Evolutionary conservation across 2,797 vertebrate species (phyloP).

Genomic region (Lutjanus campechanus): DNA sequence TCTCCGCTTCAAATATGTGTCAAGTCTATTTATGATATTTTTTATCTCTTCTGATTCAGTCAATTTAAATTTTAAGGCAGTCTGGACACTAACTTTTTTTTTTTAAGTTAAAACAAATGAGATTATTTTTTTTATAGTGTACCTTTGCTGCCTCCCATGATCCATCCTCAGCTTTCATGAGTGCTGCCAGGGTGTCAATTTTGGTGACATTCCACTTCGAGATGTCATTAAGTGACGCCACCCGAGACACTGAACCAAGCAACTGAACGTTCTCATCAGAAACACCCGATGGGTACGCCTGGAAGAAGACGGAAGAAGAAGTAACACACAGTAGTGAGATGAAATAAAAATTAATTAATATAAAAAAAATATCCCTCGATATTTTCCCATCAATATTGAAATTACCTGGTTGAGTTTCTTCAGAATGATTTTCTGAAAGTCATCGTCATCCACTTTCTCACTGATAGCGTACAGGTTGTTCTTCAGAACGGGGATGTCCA

Average conservation of each 20-base stretch:
- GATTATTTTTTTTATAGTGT: neutral
- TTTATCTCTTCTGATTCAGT: too few species aligned
- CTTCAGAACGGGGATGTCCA: conserved; percentile 64
- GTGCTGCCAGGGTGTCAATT: conserved; percentile 68
- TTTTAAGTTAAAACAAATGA: too few species aligned
- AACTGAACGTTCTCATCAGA: conserved; percentile 59
- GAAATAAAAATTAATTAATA: neutral
- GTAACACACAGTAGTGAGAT: neutral
- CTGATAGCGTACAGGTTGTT: conserved; percentile 74
- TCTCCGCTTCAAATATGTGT: too few species aligned
- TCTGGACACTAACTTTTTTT: too few species aligned
- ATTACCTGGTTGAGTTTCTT: conserved; percentile 79
- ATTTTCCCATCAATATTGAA: neutral
- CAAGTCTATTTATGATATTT: too few species aligned
- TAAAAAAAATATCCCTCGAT: neutral
- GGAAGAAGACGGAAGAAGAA: conserved; percentile 5
- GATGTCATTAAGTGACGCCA: conserved; percentile 72
- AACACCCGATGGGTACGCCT: conserved; percentile 73
- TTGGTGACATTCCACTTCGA: conserved; percentile 74
- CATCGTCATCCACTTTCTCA: conserved; percentile 72
- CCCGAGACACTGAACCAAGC: conserved; percentile 68
- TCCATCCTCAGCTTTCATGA: conserved; percentile 67
- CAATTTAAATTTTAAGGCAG: too few species aligned
- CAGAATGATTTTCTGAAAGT: conserved; percentile 70
- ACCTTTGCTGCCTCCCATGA: conserved; percentile 69